These are phyloP conservation scores for Catharus bicknelli DNA, from an alignment of 2,113 vertebrate genomes.

Conservation along the genomic window DNA sequence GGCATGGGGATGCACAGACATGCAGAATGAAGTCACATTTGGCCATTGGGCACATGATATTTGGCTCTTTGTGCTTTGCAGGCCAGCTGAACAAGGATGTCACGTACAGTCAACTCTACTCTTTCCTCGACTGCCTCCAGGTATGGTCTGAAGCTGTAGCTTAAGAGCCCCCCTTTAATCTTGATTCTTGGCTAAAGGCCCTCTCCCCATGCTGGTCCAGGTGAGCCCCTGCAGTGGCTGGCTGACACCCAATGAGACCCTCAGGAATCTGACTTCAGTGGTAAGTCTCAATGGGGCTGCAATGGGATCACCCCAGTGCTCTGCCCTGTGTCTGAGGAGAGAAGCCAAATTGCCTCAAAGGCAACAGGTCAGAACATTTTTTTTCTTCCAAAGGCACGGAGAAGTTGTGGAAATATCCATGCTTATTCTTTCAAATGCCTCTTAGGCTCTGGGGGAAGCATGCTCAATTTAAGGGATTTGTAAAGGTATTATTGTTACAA, in stretches of 20 bases:
- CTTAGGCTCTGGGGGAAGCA: background rate
- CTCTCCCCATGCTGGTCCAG: conserved; percentile 9
- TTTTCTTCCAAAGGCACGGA: background rate
- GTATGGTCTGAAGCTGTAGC: conserved; percentile 38
- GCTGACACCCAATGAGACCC: conserved; percentile 76
- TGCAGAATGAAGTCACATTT: background rate
- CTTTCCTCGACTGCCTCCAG: conserved; percentile 78
- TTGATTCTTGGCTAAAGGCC: background rate
- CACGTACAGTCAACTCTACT: conserved; percentile 72
- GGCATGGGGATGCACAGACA: background rate
- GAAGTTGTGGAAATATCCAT: background rate
- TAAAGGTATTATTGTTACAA: background rate
- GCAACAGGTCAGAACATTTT: background rate
- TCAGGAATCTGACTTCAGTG: conserved; percentile 73
- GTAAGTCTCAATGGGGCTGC: background rate
- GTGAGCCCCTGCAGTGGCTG: conserved; percentile 75
- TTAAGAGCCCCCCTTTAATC: background rate
- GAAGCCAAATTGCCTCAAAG: background rate
- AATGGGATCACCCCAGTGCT: fast-evolving
- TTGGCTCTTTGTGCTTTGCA: conserved; percentile 46
- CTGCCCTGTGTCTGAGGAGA: background rate
- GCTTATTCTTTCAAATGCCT: background rate
- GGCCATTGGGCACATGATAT: background rate
- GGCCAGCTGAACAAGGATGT: conserved; percentile 78
- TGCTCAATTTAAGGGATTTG: background rate